These are phyloP conservation scores for Oncorhynchus keta DNA, from an alignment of 2,113 vertebrate genomes.

Conservation along the genomic window DNA sequence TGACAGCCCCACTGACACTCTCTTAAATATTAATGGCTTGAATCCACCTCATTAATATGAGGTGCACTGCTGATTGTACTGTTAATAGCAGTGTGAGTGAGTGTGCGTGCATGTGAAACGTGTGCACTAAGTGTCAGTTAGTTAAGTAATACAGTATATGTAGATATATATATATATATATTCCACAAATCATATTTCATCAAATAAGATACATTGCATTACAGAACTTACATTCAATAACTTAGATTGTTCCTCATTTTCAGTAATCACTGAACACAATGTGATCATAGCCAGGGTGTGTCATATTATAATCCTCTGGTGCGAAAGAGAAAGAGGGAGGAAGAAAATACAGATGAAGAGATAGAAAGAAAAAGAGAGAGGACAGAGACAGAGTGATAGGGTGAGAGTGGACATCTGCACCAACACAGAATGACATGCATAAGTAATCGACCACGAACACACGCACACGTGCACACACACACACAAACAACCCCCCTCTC, in stretches of 20 bases:
- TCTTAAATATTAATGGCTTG: conserved; percentile 69
- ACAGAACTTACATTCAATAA: not conserved
- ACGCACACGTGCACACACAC: conserved; percentile 17
- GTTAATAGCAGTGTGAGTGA: conserved; percentile 39
- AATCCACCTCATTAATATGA: conserved; percentile 74
- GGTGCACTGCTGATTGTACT: conserved; percentile 66
- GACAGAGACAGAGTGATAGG: not conserved
- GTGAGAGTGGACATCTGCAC: not conserved
- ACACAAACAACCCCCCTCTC: conserved; percentile 14
- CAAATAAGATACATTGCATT: conserved; percentile 34
- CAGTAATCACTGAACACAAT: not conserved
- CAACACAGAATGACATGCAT: not conserved
- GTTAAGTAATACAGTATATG: not conserved
- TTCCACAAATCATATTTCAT: not conserved
- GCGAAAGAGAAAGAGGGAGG: not conserved
- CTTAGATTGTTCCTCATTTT: not conserved
- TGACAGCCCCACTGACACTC: conserved; percentile 61
- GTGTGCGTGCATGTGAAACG: conserved; percentile 17
- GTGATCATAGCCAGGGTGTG: not conserved
- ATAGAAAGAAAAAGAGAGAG: not conserved
- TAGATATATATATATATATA: not conserved
- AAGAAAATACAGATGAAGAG: not conserved
- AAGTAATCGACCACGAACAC: not conserved
- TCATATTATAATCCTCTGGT: not conserved
- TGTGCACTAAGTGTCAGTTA: conserved; percentile 17